Evolutionary conservation across 2,797 vertebrate species (phyloP).

Genomic region (Microctenopoma steveboyesi): DNA sequence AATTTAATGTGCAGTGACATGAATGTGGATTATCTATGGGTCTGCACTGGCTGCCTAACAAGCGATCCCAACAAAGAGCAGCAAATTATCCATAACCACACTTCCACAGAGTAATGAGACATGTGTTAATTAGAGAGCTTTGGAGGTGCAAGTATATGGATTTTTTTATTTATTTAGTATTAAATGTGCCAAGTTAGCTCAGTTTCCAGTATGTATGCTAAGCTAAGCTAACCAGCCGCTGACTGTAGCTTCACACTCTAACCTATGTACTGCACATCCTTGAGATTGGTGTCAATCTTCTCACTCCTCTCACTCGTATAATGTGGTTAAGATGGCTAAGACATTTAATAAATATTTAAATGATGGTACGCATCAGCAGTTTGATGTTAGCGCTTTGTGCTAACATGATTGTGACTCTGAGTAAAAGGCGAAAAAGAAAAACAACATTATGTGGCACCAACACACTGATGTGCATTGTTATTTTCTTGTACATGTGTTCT

Average conservation of each 20-base stretch:
- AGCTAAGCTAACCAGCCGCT: too few species aligned
- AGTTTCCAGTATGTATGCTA: too few species aligned
- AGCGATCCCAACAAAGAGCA: not conserved
- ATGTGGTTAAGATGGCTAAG: too few species aligned
- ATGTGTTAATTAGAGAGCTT: not conserved
- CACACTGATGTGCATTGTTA: not conserved
- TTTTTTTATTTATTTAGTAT: not conserved
- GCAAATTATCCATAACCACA: not conserved
- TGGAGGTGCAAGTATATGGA: not conserved
- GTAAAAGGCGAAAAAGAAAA: not conserved
- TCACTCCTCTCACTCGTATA: not conserved
- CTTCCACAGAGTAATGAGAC: not conserved
- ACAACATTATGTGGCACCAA: not conserved
- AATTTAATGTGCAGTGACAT: not conserved
- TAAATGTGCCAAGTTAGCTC: too few species aligned
- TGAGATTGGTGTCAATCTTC: too few species aligned
- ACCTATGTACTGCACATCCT: too few species aligned
- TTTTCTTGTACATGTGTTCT: conserved; percentile 9
- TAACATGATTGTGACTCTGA: not conserved
- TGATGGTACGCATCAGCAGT: not conserved
- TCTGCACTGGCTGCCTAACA: too few species aligned
- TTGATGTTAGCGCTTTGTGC: not conserved
- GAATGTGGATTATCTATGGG: not conserved
- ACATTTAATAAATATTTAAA: too few species aligned
- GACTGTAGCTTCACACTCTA: too few species aligned